Percentiles rank a stretch among this genome's conserved stretches.
Conservation (phyloP, 2,888 invertebrate species). For the Danaus chrysippus region DNA sequence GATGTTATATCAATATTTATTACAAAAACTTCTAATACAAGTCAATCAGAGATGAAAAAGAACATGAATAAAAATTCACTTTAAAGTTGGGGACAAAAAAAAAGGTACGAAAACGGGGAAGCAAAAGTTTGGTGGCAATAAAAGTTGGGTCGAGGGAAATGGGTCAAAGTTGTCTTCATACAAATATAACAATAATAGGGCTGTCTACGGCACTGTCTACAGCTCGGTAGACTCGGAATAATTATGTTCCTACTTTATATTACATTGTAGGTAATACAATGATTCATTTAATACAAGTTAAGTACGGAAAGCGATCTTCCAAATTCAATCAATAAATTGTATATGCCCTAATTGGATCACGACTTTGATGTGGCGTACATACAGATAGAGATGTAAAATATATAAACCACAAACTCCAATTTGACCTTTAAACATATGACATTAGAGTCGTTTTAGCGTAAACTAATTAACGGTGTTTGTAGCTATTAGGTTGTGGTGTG, state of each 20-base stretch:
- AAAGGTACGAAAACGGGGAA: conserved; percentile 33
- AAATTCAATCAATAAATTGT: too few relatives aligned
- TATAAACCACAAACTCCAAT: background rate
- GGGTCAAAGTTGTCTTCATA: conserved; percentile 58
- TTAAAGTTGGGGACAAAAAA: conserved; percentile 24
- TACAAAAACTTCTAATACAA: too few relatives aligned
- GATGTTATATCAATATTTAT: too few relatives aligned
- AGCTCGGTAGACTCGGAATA: conserved; percentile 10
- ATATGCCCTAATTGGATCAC: background rate
- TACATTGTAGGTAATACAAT: too few relatives aligned
- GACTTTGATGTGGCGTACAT: background rate
- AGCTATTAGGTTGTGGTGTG: conserved; percentile 26
- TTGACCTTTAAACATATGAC: background rate
- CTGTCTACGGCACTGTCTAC: conserved; percentile 33
- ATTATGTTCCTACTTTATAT: conserved; percentile 18
- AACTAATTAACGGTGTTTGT: conserved; percentile 11
- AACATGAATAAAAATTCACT: conserved; percentile 8
- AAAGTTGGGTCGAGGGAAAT: conserved; percentile 55
- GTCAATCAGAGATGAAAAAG: too few relatives aligned
- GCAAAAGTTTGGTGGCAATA: conserved; percentile 48
- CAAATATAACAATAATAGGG: conserved; percentile 17
- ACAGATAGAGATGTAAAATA: conserved; percentile 6
- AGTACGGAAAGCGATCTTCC: too few relatives aligned
- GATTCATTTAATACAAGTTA: too few relatives aligned
- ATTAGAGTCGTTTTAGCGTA: conserved; percentile 14